A percentile compares a stretch with the other conserved stretches of the same genome.
Conservation (phyloP, 2,888 invertebrate genomes). For the Leucoptera coffeella region DNA sequence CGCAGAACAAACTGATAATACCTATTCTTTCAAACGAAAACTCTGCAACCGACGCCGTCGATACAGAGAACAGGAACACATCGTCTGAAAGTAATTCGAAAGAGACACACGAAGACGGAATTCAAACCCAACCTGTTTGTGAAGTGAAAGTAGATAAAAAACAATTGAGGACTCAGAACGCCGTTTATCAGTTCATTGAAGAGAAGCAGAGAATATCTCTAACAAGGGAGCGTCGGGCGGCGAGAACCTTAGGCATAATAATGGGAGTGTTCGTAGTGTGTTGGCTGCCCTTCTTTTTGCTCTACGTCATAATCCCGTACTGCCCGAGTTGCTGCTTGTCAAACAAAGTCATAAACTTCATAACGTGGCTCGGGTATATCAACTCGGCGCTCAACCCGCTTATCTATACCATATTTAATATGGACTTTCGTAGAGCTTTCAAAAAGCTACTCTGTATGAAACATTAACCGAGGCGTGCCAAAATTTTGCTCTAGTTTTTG, state of each 20-base stretch:
- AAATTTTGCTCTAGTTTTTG: constrained; percentile 14
- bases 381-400: constrained; percentile 90
- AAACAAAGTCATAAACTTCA: constrained; percentile 75
- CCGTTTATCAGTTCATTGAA: constrained; percentile 82
- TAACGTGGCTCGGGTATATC: constrained; percentile 91
- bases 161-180: constrained; percentile 31
- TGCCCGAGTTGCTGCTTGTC: constrained; percentile 76
- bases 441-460: constrained; percentile 60
- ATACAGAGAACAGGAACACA: constrained; percentile 31
- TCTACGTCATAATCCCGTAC: constrained; percentile 90
- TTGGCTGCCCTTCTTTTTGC: constrained; percentile 96
- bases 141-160: constrained; percentile 17
- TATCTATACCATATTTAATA: constrained; percentile 92
- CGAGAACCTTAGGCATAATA: constrained; percentile 91
- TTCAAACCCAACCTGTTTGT: constrained; percentile 20
- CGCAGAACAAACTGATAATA: constrained; percentile 38
- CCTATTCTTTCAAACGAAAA: constrained; percentile 41
- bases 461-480: constrained; percentile 22
- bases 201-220: constrained; percentile 86
- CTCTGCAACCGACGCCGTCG: constrained; percentile 32
- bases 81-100: constrained; percentile 45
- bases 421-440: constrained; percentile 88
- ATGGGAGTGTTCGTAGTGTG: constrained; percentile 97
- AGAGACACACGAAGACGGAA: constrained; percentile 32
- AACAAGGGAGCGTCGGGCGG: constrained; percentile 90